phyloP scores from a whole-genome alignment of 2,888 invertebrate species.

The Protonemura montana region DNA sequence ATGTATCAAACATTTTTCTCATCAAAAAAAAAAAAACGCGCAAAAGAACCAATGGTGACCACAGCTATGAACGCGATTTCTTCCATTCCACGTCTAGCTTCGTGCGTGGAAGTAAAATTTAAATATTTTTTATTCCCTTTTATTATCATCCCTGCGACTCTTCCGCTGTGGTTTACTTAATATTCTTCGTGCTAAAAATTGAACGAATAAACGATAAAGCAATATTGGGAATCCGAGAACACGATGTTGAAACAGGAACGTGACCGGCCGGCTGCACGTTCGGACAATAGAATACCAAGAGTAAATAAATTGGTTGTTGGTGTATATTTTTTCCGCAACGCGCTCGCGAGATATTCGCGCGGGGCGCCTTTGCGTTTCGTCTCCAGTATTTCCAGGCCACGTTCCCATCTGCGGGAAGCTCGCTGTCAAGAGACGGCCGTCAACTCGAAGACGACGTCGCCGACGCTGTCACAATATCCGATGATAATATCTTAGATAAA shows the following conservation, averaged over 20 bases:
- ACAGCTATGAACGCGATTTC: neutral
- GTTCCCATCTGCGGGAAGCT: neutral
- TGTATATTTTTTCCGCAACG: neutral
- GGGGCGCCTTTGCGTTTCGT: no score
- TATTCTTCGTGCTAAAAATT: constrained; percentile 27
- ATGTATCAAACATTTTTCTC: neutral
- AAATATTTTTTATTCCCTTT: constrained; percentile 8
- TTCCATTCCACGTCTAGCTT: neutral
- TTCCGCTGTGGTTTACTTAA: constrained; percentile 17
- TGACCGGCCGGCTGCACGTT: constrained; percentile 21
- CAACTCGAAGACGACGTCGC: neutral
- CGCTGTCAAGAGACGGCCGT: neutral
- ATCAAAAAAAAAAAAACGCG: neutral
- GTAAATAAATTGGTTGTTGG: constrained; percentile 41
- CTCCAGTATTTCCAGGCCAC: neutral
- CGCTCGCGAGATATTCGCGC: neutral
- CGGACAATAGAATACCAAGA: constrained; percentile 4
- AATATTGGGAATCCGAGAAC: constrained; percentile 38
- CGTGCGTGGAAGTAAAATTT: constrained; percentile 7
- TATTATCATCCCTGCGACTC: neutral
- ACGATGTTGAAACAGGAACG: constrained; percentile 22
- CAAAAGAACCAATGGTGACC: neutral
- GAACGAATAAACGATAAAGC: constrained; percentile 34
- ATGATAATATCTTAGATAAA: neutral
- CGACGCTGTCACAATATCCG: neutral